Base-by-base conservation (phyloP, 1,140 invertebrate species). In the Brachionus rubens region DNA sequence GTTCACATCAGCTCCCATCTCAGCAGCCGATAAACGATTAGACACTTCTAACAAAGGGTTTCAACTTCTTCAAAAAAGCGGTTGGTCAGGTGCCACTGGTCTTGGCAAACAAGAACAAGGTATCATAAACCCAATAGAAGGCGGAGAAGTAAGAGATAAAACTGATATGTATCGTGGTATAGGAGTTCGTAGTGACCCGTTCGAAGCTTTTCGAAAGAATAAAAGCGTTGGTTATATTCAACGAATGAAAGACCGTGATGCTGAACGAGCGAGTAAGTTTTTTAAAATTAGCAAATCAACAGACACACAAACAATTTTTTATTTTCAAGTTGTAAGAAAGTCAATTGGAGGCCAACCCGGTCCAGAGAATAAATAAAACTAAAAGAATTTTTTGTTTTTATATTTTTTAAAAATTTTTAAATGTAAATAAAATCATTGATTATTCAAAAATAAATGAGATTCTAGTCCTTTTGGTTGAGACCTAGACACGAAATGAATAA, bases 181-280 rank as follows among this genome's bases (percentile, higher is more conserved):
- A 52, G 94, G 94, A 46, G 79, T 86, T n/a, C 85, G 94, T 76
- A 92, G 92, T 81, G 93, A 96, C 87, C 94, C 94, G 0, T 98
- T 95, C 82, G 95, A 98, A 85, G 93, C 92, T 82, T 98, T 96
- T 85, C 88, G 95, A 75, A 97, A 97, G 85, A 95, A 91, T 82
- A 96, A 96, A 86, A 93, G 93, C 56, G 92, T 94, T 80, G 50
- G 48, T 56, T 75, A 75, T 24, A 54, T 75, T 24, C 33, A 54
- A 56, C 21, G 72, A 28, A 50, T 72, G 26, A 7, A 33, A 16
- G 26, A 16, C 28, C 19, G 68, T 0, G 68, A 72, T 19, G 68
- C 48, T 24, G 33, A 54, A 9, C 46, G 68, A 50, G 54, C 54
- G 9, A 59, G 54, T 70, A 70, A 4, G 5, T 24, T 10, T 28